phyloP scores from a whole-genome alignment of 2,888 invertebrate genomes.

The Blomia tropicalis region DNA sequence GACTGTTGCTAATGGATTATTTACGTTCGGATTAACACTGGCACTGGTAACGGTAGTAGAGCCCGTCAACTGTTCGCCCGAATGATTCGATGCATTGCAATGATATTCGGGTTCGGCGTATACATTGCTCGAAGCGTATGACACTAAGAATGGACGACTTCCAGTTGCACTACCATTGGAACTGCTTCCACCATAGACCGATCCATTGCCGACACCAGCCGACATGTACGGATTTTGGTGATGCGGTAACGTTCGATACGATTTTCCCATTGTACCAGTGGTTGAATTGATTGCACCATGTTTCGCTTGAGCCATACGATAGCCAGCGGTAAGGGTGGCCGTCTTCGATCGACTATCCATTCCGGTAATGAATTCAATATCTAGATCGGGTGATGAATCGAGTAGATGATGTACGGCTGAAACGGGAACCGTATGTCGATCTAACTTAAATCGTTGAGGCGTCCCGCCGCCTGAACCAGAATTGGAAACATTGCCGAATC shows the following conservation, averaged over 20 bases:
- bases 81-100: neutral
- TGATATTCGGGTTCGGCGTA: conserved; percentile 14
- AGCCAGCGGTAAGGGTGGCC: conserved; percentile 1
- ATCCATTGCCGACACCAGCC: neutral
- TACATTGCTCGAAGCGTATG: neutral
- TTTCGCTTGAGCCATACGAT: neutral
- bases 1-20: too few relatives aligned
- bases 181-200: neutral
- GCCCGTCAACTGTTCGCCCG: neutral
- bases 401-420: neutral
- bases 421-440: neutral
- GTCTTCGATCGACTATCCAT: neutral
- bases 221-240: neutral
- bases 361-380: neutral
- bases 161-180: neutral
- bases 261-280: neutral
- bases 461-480: neutral
- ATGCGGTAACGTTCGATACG: neutral
- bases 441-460: neutral
- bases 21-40: neutral
- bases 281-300: neutral
- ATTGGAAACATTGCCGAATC: neutral
- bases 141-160: neutral
- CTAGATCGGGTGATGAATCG: neutral
- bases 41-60: conserved; percentile 1